Evolutionary conservation across 2,797 vertebrate species (phyloP).

Genomic region (Eulemur mongoz): DNA sequence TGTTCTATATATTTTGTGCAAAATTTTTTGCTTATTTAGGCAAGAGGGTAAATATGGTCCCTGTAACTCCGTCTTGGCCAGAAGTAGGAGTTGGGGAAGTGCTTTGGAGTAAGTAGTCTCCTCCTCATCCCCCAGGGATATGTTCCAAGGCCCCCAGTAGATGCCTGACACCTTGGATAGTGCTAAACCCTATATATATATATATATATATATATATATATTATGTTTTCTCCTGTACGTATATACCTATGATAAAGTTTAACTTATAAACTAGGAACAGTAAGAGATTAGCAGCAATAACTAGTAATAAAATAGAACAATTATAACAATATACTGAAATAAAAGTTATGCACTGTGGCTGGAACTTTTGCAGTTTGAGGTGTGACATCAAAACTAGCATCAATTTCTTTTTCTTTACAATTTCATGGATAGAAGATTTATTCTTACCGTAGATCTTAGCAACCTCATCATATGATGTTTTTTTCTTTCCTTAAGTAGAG

Average conservation of each 20-base stretch:
- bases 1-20: background rate
- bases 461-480: background rate
- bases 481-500: background rate
- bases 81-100: background rate
- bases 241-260: background rate
- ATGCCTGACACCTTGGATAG: background rate
- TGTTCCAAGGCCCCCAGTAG: background rate
- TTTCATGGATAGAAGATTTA: background rate
- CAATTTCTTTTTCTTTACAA: background rate
- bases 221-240: background rate
- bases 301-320: background rate
- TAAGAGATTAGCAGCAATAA: background rate
- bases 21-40: background rate
- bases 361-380: background rate
- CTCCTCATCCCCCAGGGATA: background rate
- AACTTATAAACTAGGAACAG: background rate
- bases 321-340: background rate
- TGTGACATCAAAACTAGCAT: background rate
- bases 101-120: background rate
- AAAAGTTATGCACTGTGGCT: background rate
- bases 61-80: background rate
- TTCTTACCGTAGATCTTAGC: background rate
- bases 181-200: background rate
- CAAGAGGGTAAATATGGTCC: background rate
- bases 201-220: background rate